Evolutionary conservation across 2,113 vertebrate genomes (phyloP).

Genomic region (Engystomops pustulosus): DNA sequence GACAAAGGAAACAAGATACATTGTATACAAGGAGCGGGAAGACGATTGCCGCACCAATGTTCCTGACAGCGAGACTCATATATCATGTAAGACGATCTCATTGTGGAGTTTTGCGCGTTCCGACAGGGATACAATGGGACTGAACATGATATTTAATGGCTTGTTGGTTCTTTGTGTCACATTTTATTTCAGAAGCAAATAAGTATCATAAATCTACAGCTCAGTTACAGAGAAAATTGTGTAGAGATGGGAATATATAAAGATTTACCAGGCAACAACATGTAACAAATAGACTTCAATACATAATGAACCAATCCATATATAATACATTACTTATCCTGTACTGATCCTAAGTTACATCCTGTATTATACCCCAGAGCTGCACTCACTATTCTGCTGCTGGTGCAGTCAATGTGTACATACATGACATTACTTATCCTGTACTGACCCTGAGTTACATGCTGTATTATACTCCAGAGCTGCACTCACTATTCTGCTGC

Average conservation of each 20-base stretch:
- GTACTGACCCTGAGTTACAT: no score
- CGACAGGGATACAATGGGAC: not conserved
- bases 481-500: no score
- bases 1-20: not conserved
- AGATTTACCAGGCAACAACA: not conserved
- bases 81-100: not conserved
- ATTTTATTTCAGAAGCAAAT: not conserved
- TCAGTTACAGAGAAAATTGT: not conserved
- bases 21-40: not conserved
- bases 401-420: no score
- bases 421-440: no score
- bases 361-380: no score
- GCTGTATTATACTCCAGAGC: no score
- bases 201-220: not conserved
- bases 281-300: not conserved
- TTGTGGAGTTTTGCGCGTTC: not conserved
- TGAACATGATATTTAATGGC: not conserved
- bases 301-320: not conserved
- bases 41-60: not conserved
- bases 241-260: not conserved
- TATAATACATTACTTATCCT: not conserved
- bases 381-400: no score
- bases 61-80: no score
- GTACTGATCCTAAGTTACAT: no score
- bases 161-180: not conserved